Conservation (phyloP, 1,140 invertebrate species). For the Apis dorsata region DNA sequence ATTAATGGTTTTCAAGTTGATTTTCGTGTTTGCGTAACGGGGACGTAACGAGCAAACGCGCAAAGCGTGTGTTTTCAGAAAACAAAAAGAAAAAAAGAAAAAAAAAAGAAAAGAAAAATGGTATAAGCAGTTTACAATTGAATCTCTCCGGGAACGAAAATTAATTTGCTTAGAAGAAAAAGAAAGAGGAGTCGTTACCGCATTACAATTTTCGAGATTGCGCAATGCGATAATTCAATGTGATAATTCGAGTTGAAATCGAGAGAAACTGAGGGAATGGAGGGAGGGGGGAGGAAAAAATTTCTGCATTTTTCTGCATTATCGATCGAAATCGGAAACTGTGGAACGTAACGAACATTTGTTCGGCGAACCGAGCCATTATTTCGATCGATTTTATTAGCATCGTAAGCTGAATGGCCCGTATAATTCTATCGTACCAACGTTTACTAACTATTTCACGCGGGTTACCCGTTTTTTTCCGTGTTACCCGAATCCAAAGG, state of each 20-base stretch:
- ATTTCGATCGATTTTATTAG: conserved; percentile 15
- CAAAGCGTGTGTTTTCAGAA: background rate
- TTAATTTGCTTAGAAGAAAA: background rate
- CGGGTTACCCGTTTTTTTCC: background rate
- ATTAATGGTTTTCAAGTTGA: conserved; percentile 23
- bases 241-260: background rate
- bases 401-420: conserved; percentile 5
- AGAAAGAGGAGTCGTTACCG: background rate
- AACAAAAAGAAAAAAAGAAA: background rate
- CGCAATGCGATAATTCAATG: background rate
- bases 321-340: conserved; percentile 1
- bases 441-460: conserved; percentile 6
- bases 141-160: conserved; percentile 3
- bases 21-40: conserved; percentile 44
- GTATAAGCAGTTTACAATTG: background rate
- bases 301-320: background rate
- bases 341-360: background rate
- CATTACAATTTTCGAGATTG: background rate
- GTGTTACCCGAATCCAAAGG: background rate
- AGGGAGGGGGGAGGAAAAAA: background rate
- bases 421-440: conserved; percentile 6
- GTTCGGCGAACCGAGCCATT: background rate
- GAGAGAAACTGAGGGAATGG: too few relatives aligned
- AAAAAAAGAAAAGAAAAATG: background rate
- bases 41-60: background rate